Evolutionary conservation across 2,113 vertebrate genomes (phyloP), one percentile per base, ranked within the genome.

Genomic region (Leptocoma aspasia): DNA sequence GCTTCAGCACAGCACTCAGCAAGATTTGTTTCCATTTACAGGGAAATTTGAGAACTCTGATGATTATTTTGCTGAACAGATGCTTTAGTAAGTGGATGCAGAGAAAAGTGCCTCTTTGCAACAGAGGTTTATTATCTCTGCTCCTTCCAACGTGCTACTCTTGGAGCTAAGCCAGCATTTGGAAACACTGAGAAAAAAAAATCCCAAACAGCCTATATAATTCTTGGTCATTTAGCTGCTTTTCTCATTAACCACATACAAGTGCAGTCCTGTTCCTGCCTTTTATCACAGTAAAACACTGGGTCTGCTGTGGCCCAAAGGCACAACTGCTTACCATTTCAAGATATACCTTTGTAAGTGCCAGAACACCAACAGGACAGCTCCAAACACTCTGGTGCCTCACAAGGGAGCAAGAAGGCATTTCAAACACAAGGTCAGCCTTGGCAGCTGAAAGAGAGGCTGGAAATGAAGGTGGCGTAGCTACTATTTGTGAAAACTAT

Each of bases 1-100:
- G 82, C 37, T 78, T 96, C 93, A 96, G 90, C 86, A 82, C 79
- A 94, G 86, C 80, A 65, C 86, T 95, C 94, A 94, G 93, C 92
- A 95, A 77, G 85, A 77, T 92, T 83, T 86, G 52, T 90, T 96
- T 71, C 92, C 76, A 71, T 93, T 81, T 84, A 64, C 7, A 1
- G 80, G 86, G 94, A 82, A 94, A 96, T 90, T 39, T 83, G 92
- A 94, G 95, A 96, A 78, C 69, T 64, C 85, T 35, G 87, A 53
- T 75, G 75, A 56, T 94, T 83, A 80, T 86, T 94, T 90, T 93
- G 79, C 92, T 96, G 92, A 95, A 83, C 92, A 92, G 90, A 83
- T 94, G 90, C 92, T 89, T 93, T 82, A 90, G 90, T 93, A 92
- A 88, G 72, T 80, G 44, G 39, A 60, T 68, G 49, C 60, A 73